These are phyloP conservation scores for Nanorana parkeri DNA, from an alignment of 2,113 vertebrate genomes.

Conservation along the genomic window DNA sequence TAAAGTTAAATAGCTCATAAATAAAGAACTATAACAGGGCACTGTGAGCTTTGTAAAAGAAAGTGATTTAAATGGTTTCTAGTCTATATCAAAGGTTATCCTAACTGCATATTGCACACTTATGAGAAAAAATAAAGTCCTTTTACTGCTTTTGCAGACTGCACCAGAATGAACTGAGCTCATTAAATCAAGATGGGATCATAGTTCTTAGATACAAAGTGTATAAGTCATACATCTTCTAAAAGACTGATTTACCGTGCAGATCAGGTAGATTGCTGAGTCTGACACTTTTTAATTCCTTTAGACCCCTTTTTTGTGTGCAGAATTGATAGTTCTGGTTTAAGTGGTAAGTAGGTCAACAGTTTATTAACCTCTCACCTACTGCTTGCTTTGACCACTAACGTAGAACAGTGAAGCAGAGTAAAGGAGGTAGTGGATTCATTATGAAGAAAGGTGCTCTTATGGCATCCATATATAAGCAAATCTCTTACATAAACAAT, in stretches of 20 bases:
- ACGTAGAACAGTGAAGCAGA: too few species aligned
- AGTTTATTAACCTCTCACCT: too few species aligned
- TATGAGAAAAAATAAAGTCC: slow-evolving; percentile 57
- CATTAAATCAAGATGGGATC: slow-evolving; percentile 58
- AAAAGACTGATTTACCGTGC: slow-evolving; percentile 17
- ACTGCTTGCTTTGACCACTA: too few species aligned
- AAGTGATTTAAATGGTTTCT: slow-evolving; percentile 52
- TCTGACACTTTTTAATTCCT: background rate
- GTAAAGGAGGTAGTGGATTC: too few species aligned
- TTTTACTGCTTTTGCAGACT: slow-evolving; percentile 56
- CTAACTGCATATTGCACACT: slow-evolving; percentile 29
- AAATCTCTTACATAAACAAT: too few species aligned
- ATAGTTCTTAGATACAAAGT: slow-evolving; percentile 51
- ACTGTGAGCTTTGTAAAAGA: slow-evolving; percentile 46
- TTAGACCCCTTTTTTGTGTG: background rate
- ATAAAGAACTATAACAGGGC: slow-evolving; percentile 50
- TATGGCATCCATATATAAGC: too few species aligned
- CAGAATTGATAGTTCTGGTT: background rate
- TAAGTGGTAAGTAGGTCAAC: too few species aligned
- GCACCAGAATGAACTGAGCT: slow-evolving; percentile 62
- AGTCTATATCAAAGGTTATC: slow-evolving; percentile 55
- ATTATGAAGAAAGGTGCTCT: too few species aligned
- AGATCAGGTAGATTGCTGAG: slow-evolving; percentile 15
- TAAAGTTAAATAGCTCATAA: slow-evolving; percentile 53
- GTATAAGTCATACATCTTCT: slow-evolving; percentile 20